Evolutionary conservation across 2,888 invertebrate genomes (phyloP).

Genomic region (Bimastos eiseni): DNA sequence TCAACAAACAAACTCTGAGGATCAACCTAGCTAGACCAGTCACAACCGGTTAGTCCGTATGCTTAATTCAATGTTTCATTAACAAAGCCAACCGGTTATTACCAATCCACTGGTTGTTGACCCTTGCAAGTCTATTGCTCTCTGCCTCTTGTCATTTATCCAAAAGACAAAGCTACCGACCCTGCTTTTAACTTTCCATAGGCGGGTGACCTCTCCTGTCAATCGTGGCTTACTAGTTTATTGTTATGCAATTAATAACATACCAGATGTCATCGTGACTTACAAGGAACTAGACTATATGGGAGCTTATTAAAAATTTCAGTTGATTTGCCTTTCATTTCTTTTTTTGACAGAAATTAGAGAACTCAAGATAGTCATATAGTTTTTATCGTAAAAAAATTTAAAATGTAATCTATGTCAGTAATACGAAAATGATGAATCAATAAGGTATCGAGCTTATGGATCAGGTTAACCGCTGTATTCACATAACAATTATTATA

Average conservation of each 20-base stretch:
- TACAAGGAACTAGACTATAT: too few species aligned
- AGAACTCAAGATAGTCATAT: too few species aligned
- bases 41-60: background rate
- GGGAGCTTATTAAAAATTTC: too few species aligned
- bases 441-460: background rate
- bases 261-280: too few species aligned
- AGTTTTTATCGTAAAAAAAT: too few species aligned
- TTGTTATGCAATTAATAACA: too few species aligned
- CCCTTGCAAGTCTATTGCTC: too few species aligned
- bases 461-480: too few species aligned
- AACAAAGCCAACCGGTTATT: background rate
- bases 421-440: background rate
- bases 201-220: background rate
- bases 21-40: background rate
- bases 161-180: background rate
- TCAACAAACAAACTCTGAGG: background rate
- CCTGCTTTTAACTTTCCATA: background rate
- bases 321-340: too few species aligned
- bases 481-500: background rate
- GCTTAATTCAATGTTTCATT: background rate
- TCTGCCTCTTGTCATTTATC: background rate
- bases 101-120: background rate
- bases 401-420: background rate
- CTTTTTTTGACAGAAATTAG: too few species aligned
- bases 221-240: too few species aligned